Conservation (phyloP, 2,797 vertebrate genomes). For the Cichlasoma orientale region DNA sequence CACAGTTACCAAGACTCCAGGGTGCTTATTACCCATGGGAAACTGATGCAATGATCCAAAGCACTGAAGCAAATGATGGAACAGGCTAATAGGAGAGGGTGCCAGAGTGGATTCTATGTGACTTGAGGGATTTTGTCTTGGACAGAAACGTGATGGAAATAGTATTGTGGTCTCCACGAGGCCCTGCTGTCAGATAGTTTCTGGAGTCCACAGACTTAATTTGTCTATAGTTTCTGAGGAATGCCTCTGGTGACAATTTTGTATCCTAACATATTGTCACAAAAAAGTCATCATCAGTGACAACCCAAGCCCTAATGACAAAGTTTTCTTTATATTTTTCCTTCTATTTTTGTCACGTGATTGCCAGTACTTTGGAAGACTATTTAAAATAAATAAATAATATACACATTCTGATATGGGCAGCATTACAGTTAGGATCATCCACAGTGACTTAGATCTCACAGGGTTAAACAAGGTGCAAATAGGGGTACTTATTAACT, state of each 20-base stretch:
- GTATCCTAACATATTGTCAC: background rate
- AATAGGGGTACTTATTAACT: background rate
- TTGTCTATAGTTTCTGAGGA: background rate
- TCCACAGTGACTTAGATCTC: background rate
- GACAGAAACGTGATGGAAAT: background rate
- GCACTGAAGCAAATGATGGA: background rate
- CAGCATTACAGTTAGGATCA: background rate
- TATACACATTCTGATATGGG: too few relatives aligned
- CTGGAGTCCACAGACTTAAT: background rate
- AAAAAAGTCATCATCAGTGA: background rate
- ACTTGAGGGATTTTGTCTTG: background rate
- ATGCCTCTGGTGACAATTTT: background rate
- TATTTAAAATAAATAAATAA: too few relatives aligned
- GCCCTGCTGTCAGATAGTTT: background rate
- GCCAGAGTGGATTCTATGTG: background rate
- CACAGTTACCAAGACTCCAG: constrained; percentile 3
- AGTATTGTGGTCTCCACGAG: background rate
- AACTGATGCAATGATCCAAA: background rate
- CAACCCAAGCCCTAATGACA: background rate
- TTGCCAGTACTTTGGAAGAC: background rate
- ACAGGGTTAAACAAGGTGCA: background rate
- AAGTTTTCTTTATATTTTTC: background rate
- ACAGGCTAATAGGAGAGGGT: background rate
- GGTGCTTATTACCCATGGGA: background rate
- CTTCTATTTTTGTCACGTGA: background rate